Evolutionary conservation across 2,888 invertebrate species (phyloP), one percentile per base, ranked within the genome.

Genomic region (Eupithecia subfuscata): DNA sequence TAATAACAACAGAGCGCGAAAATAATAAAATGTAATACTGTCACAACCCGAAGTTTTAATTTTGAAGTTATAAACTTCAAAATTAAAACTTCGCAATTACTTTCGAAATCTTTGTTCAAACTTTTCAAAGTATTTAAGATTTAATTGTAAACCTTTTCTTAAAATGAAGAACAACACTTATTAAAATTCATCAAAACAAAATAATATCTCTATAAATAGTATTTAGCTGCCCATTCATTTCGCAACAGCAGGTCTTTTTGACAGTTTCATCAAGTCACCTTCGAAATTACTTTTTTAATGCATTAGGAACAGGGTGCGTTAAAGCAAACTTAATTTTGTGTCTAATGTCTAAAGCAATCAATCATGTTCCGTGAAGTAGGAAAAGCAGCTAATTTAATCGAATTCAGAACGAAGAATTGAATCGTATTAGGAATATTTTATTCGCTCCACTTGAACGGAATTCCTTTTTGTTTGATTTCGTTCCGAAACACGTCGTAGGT

Each of bases 251-350:
- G 73, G n/a, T 67, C 68, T 63, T 52, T 83, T 82, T 85, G 86
- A 85, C 84, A 85, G 82, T 85, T 87, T 82, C 79, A 85, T 84
- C 84, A 84, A 88, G 86, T 89, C 87, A 87, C 84, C 85, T 69
- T 80, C 81, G 79, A 85, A 87, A 84, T 84, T 85, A 84, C 85
- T 87, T 88, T 88, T 84, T 79, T 74, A 72, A 84, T 84, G 86
- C 84, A 72, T 67, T 73, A 68, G 45, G 43, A 73, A 85, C 25
- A 80, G 82, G 84, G 86, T 83, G 85, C 85, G 84, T 87, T 89
- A 88, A 88, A 89, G 88, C 88, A 85, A 85, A 89, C 90, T 91
- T 91, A 86, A 91, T 93, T 91, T 90, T 89, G 87, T 90, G 89
- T 89, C 89, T 91, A 91, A 93, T 92, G 91, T 91, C 86, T 83